phyloP scores from a whole-genome alignment of 2,113 vertebrate genomes.

The Poeciliopsis occidentalis region DNA sequence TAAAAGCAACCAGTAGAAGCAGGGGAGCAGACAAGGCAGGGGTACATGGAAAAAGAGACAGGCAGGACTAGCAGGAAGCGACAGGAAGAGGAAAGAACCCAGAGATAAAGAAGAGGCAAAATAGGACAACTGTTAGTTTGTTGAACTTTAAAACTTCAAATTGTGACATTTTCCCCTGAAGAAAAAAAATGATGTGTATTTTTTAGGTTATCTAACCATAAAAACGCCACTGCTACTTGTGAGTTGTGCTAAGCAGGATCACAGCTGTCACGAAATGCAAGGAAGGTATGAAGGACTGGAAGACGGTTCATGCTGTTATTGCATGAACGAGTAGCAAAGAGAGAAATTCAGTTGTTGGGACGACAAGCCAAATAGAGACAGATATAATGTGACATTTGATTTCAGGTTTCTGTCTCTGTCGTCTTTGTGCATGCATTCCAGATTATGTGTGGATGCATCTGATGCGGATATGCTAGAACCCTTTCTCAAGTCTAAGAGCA shows the following conservation, averaged over 20 bases:
- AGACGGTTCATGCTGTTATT: slow-evolving; percentile 39
- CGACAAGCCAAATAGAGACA: slow-evolving; percentile 6
- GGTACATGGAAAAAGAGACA: slow-evolving; percentile 12
- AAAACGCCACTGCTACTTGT: slow-evolving; percentile 19
- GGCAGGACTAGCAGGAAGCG: slow-evolving; percentile 27
- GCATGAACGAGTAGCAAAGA: slow-evolving; percentile 24
- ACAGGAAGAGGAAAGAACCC: background rate
- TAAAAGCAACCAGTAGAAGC: slow-evolving; percentile 56
- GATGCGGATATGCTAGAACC: background rate
- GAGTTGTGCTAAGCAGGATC: slow-evolving; percentile 11
- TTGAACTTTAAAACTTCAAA: slow-evolving; percentile 21
- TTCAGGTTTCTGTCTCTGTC: slow-evolving; percentile 43
- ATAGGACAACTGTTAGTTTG: background rate
- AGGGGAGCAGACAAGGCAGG: slow-evolving; percentile 34
- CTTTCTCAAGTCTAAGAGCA: background rate
- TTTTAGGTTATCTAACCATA: background rate
- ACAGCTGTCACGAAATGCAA: slow-evolving; percentile 18
- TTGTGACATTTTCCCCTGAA: slow-evolving; percentile 4
- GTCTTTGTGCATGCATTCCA: slow-evolving; percentile 40
- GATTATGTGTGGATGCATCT: background rate
- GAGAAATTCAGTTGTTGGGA: background rate
- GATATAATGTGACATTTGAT: slow-evolving; percentile 61
- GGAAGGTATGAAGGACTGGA: slow-evolving; percentile 1
- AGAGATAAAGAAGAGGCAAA: background rate
- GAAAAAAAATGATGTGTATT: background rate